A percentile compares a stretch with the other conserved stretches of the same genome.
phyloP scores from a whole-genome alignment of 2,888 invertebrate genomes.

The Thyatira batis region DNA sequence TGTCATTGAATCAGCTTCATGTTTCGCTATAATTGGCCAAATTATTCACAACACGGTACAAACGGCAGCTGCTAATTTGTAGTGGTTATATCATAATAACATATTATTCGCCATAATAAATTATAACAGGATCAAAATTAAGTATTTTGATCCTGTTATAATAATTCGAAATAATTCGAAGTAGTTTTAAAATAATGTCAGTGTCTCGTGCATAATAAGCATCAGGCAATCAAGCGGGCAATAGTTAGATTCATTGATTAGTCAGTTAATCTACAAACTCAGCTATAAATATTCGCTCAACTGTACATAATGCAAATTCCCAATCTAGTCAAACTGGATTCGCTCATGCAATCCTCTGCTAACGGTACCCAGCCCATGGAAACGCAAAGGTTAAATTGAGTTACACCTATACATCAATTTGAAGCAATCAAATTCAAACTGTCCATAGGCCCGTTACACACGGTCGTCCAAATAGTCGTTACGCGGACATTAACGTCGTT shows the following conservation, averaged over 20 bases:
- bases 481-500: constrained; percentile 41
- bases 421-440: constrained; percentile 20
- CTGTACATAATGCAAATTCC: background rate
- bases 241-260: too few species aligned
- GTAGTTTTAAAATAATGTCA: too few species aligned
- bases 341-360: background rate
- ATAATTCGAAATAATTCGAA: too few species aligned
- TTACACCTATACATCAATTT: constrained; percentile 15
- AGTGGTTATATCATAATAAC: background rate
- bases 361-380: background rate
- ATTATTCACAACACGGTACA: constrained; percentile 25
- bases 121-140: too few species aligned
- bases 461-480: constrained; percentile 38
- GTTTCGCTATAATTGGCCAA: constrained; percentile 37
- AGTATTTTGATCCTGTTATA: too few species aligned
- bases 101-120: too few species aligned
- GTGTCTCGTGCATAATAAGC: background rate
- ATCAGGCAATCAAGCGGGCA: too few species aligned
- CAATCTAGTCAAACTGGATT: background rate
- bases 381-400: background rate
- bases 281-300: too few species aligned
- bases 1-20: constrained; percentile 30
- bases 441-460: constrained; percentile 21
- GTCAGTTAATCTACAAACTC: background rate
- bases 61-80: background rate